Evolutionary conservation across 2,888 invertebrate genomes (phyloP), one percentile per base, ranked within the genome.

Genomic region (Amblyjoppa fuscipennis): DNA sequence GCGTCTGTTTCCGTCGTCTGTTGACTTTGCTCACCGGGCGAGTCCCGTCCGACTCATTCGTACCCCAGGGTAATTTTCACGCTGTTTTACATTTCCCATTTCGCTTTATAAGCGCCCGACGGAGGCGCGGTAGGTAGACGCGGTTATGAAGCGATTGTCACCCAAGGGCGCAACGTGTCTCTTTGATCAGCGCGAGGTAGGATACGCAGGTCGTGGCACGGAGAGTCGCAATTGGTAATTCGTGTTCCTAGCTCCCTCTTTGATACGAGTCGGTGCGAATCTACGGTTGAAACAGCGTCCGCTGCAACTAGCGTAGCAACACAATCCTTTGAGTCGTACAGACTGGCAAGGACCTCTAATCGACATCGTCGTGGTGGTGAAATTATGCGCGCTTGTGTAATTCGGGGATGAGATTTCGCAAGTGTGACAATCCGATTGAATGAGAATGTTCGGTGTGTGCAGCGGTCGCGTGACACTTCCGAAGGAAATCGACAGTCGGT

Each of bases 151-250:
- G 25, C 13, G 61, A 53, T 74, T 79, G 31, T 16, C 53, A 1
- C 4, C 64, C 11, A 41, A 16, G 9, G 13, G 7, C 20, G 20
- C 28, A 45, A 13, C 13, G 31, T 41, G 64, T 45, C 71, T 25
- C 80, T 80, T 84, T 80, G 80, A 80, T 49, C 78, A 83, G 38
- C 51, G 34, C 61, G 25, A 75, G 31, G 5, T 6, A 11, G 20
- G 3, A 25, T 9, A 25, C 9, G 41, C 41, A 56, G 25, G 9
- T 25, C 20, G 25, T 25, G 56, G 3, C 56, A 56, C 20, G 56
- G 25, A 56, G 25, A 41, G 41, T 56, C 25, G 56, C 38, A 66
- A 66, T 66, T 38, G 66, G 66, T 66, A 41, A 66, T 66, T 20
- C 38, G 66, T 16, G 38, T 56, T 56, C 9, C 56, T 25, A 20